Percentiles rank a stretch among this genome's conserved stretches.
Conservation (phyloP, 2,797 vertebrate species). For the Brachyrhaphis roseni region DNA sequence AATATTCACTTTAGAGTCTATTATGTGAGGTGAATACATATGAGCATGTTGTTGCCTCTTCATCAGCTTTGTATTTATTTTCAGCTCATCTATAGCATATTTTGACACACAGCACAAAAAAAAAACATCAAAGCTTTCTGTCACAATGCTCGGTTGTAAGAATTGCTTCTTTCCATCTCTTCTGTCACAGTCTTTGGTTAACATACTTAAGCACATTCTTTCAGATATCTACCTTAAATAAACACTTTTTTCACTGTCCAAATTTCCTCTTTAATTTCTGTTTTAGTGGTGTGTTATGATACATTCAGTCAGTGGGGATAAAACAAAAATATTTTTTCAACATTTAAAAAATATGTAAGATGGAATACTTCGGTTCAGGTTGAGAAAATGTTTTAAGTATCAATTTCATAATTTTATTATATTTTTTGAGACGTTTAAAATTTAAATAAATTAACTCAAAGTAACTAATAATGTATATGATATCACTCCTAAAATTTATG, state of each 20-base stretch:
- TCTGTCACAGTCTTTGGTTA: not conserved
- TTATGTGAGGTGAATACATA: constrained; percentile 16
- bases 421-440: not conserved
- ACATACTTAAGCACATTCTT: not conserved
- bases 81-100: constrained; percentile 35
- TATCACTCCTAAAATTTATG: not conserved
- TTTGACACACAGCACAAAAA: constrained; percentile 35
- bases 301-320: not conserved
- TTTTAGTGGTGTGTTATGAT: not conserved
- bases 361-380: not conserved
- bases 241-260: not conserved
- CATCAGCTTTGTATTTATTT: constrained; percentile 35
- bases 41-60: constrained; percentile 36
- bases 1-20: constrained; percentile 30
- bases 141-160: constrained; percentile 3
- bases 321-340: not conserved
- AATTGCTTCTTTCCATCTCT: not conserved
- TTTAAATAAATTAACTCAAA: not conserved
- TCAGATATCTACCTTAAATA: not conserved
- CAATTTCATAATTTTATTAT: not conserved
- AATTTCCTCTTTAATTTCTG: not conserved
- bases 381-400: not conserved
- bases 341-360: not conserved
- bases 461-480: not conserved
- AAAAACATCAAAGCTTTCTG: constrained; percentile 26